These are phyloP conservation scores for Riptortus pedestris DNA, from an alignment of 1,140 invertebrate genomes.

Conservation along the genomic window DNA sequence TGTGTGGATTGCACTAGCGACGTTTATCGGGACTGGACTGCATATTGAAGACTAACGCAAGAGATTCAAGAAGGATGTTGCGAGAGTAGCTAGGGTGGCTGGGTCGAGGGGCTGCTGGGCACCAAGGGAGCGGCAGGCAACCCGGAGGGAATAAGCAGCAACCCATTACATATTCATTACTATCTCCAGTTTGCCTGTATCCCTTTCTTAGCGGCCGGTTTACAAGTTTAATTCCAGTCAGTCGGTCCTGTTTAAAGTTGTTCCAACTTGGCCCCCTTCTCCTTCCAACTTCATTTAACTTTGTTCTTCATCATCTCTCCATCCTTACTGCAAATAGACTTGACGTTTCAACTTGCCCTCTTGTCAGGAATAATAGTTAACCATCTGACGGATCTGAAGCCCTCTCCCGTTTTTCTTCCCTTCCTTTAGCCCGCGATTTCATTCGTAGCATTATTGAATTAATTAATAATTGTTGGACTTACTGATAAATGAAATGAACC, in stretches of 20 bases:
- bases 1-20: no score
- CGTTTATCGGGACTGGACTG: no score
- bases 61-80: no score
- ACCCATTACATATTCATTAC: not conserved
- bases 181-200: not conserved
- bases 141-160: not conserved
- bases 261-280: not conserved
- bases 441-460: no score
- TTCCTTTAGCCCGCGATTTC: no score
- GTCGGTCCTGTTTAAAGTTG: not conserved
- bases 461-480: no score
- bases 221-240: not conserved
- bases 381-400: not conserved
- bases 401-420: no score
- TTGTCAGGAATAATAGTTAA: not conserved
- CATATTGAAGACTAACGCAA: no score
- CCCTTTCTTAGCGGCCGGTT: not conserved
- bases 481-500: no score
- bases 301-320: not conserved
- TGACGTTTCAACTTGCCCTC: not conserved
- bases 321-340: not conserved
- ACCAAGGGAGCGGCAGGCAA: no score
- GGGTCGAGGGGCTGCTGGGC: no score
- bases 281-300: not conserved
- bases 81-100: no score